Base-by-base conservation (phyloP, 2,888 invertebrate species). In the Lordiphosa fenestrarum region DNA sequence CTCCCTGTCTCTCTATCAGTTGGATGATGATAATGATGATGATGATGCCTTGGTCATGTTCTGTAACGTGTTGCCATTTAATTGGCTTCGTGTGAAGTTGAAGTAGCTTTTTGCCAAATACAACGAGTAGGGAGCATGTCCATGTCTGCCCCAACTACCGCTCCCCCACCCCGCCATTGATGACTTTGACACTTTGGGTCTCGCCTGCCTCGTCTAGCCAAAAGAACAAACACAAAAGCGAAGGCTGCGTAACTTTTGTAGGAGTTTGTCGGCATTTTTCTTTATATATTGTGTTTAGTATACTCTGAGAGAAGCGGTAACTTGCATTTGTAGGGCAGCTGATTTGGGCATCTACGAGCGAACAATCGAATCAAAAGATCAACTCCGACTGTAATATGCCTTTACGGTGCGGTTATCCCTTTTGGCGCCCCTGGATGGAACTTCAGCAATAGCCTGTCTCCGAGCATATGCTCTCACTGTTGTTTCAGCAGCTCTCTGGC, bases 31-130 rank as follows among this genome's bases (percentile, higher is more conserved):
- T 49, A 57, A 64, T 54, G 30, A 54, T 65, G 57, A 39, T 50
- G 63, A 49, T 46, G 66, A 49, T 36, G 54, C 51, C 55, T 53
- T 47, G 53, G 39, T 64, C 51, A 63, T 69, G 60, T 55, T 63
- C 54, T 53, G 53, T 66, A 73, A 73, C 68, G 82, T 78, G 82
- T 84, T 81, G 84, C 85, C 81, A 81, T 81, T 81, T 81, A 80
- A 80, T 80, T 80, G 78, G 78, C 84, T 73, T 49, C 56, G 62
- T 58, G 55, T 41, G 66, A 62, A 65, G 65, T 68, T 66, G 59
- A 58, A 51, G 66, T 53, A 53, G 63, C 52, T 61, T 74, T 61
- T 74, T 68, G 77, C 84, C 77, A 77, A 77, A 77, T 77, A 78
- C 78, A 77, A 69, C 60, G 59, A 54, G 66, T 46, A 33, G 39